Base-by-base conservation (phyloP, 2,797 vertebrate species). In the Florisuga fusca region DNA sequence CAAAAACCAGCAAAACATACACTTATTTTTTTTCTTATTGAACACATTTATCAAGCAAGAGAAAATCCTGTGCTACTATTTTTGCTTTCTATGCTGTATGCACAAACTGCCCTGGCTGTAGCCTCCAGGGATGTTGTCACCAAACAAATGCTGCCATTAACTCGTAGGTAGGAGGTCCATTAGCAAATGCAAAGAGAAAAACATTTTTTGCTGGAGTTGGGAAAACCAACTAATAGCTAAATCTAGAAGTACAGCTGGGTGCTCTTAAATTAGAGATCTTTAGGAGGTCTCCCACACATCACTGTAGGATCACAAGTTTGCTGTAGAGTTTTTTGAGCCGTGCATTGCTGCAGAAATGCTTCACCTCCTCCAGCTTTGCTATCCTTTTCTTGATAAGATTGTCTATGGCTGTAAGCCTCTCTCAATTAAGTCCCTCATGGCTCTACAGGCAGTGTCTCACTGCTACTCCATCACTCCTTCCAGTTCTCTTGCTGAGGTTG, bases 231-330 rank as follows among this genome's bases (percentile, higher is more conserved):
- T 85, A 94, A 94, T 93, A 94, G 68, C 68, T 85, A 94, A 92
- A 90, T 91, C 82, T 91, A 82, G 74, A 92, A 84, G 82, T 85
- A 86, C 67, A 96, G 87, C 87, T 88, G 81, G 66, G 82, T 75
- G 61, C 87, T 77, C 75, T 75, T 90, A 91, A 93, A 95, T 90
- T 92, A 93, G 95, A 84, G 89, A 58, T 18, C 69, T 91, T 91
- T 55, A 53, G 94, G 73, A 94, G 94, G 68, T 95, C 89, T 97
- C 90, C 90, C 94, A 91, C 88, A 95, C 87, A 90, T 54, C 69
- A 5, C 34, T 58, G 64, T 62, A 61, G n/a, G 51, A 71, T 34
- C 80, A 57, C 62, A 74, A 84, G 79, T 81, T 84, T 54, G 51
- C 59, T 83, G 2, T 89, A 64, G 81, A 63, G 71, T 33, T 63